Base-by-base conservation (phyloP, 2,113 vertebrate species). In the Amphiprion ocellaris region DNA sequence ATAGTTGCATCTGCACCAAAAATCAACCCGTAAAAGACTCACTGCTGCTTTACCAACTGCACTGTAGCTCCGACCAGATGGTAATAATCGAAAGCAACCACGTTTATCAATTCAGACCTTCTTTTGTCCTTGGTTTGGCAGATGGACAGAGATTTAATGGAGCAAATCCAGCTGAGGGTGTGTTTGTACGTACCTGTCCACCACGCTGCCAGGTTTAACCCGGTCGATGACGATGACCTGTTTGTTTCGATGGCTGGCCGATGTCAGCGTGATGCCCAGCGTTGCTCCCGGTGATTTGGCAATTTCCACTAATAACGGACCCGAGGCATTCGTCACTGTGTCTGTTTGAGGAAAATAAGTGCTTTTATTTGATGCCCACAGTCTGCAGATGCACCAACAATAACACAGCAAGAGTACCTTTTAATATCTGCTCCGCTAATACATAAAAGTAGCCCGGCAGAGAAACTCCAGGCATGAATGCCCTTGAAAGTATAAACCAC, bases 231-330 rank as follows among this genome's bases (percentile, higher is more conserved):
- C 94, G 39, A 99, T 97, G 79, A 97, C 96, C 19, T 96, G 96
- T 87, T 97, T 99, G 94, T 96, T 97, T 28, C 95, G 93, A 89
- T 98, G 96, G 10, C 59, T 94, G 77, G 95, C 91, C 0, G 96
- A 94, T 0, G 94, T 95, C 75, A 99, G 93, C 0, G 96, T 96
- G 91, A 99, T 97, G 10, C 98, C 98, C 82, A 99, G 91, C 0
- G 95, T 92, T 0, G 96, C 96, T 4, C 98, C 98, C 0, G 97
- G 97, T 0, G 94, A 94, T 85, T 98, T 99, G 47, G 94, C 95
- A 44, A 99, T 98, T 90, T 99, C 98, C 87, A 99, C 98, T 53
- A 98, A 83, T 66, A 99, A 88, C 0, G 98, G 97, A 10, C 97
- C 98, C 0, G 97, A 97, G 21, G 96, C 96, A 16, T 95, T 97